Evolutionary conservation across 2,113 vertebrate genomes (phyloP).

Genomic region (Ailurus styani): DNA sequence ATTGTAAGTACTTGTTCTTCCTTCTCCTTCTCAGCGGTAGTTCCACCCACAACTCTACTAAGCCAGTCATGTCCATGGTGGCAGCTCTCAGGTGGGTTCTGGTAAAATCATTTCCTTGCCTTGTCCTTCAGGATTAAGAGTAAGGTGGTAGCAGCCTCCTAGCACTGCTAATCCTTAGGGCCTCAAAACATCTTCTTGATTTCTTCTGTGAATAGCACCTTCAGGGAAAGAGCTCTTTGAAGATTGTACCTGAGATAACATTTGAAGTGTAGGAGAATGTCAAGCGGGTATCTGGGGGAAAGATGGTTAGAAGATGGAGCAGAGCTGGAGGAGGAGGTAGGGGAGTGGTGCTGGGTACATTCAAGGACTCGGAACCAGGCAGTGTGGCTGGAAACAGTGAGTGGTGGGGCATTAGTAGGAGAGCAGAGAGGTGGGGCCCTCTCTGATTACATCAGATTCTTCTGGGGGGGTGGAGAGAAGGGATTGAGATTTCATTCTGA

Average conservation of each 20-base stretch:
- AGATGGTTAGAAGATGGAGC: neutral
- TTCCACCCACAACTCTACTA: neutral
- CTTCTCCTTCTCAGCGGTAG: neutral
- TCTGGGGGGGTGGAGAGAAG: neutral
- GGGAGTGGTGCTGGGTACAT: neutral
- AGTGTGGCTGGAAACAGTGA: neutral
- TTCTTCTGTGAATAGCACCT: neutral
- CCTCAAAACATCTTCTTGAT: neutral
- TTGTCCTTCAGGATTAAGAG: neutral
- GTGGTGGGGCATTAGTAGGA: too few species aligned
- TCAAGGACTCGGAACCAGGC: neutral
- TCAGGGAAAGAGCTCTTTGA: neutral
- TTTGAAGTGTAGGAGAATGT: neutral
- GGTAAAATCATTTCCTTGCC: neutral
- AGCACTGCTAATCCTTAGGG: neutral
- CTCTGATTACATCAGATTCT: neutral
- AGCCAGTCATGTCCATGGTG: rapidly evolving
- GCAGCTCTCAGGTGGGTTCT: neutral
- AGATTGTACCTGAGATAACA: neutral
- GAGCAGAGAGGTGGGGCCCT: neutral
- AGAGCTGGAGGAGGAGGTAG: neutral
- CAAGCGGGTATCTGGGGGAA: neutral
- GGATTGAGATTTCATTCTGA: neutral
- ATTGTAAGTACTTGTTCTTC: neutral
- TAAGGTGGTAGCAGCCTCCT: neutral